Conservation (phyloP, 2,113 vertebrate species). For the Austrofundulus limnaeus region DNA sequence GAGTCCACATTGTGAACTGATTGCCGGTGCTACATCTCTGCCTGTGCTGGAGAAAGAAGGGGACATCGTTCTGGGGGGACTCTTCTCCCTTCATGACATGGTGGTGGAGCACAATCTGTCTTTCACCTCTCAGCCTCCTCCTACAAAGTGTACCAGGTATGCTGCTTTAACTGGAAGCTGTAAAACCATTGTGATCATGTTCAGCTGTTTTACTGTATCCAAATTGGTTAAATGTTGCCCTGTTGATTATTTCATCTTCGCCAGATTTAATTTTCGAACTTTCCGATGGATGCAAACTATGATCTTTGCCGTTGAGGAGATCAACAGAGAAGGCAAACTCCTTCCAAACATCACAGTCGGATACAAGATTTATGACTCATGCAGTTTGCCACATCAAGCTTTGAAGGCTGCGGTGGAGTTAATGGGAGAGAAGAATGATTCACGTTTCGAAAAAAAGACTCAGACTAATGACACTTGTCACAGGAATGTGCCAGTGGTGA, state of each 20-base stretch:
- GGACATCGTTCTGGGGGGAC: constrained; percentile 77
- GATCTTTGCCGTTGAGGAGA: constrained; percentile 82
- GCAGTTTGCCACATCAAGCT: constrained; percentile 74
- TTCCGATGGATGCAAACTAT: constrained; percentile 84
- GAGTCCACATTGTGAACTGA: constrained; percentile 54
- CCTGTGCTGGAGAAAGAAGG: constrained; percentile 71
- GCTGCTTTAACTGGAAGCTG: background rate
- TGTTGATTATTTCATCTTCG: no score
- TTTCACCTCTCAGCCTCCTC: constrained; percentile 65
- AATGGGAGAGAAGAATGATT: constrained; percentile 51
- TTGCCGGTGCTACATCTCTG: constrained; percentile 63
- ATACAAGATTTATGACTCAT: constrained; percentile 81
- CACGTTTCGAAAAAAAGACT: background rate
- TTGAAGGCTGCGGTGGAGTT: constrained; percentile 75
- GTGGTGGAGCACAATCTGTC: constrained; percentile 67
- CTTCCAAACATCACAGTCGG: constrained; percentile 80
- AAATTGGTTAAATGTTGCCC: background rate
- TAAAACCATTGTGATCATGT: background rate
- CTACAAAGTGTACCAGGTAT: constrained; percentile 65
- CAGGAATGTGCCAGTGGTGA: constrained; percentile 69
- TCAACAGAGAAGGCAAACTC: constrained; percentile 71
- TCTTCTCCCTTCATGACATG: constrained; percentile 81
- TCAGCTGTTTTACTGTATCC: background rate
- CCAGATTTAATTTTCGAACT: constrained; percentile 79
- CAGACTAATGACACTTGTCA: constrained; percentile 37